Conservation (phyloP, 2,888 invertebrate genomes). For the Tenodera sinensis region DNA sequence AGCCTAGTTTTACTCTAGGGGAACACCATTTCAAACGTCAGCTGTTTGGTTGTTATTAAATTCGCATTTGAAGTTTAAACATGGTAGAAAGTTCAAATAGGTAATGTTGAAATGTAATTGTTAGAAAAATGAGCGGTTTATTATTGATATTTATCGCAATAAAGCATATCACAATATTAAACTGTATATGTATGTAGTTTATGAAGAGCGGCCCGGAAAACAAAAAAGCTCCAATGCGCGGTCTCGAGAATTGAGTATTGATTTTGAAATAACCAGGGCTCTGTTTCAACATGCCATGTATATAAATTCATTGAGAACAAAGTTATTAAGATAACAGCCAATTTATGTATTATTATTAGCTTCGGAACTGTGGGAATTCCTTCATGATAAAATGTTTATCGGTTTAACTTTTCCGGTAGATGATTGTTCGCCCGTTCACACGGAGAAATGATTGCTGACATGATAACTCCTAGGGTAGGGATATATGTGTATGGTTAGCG, state of each 20-base stretch:
- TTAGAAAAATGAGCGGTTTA: background rate
- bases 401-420: background rate
- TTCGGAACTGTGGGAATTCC: background rate
- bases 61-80: background rate
- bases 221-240: constrained; percentile 13
- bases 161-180: too few species aligned
- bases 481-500: background rate
- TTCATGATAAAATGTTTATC: background rate
- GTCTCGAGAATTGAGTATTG: constrained; percentile 21
- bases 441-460: background rate
- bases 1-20: too few species aligned
- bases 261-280: constrained; percentile 5
- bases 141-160: background rate
- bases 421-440: background rate
- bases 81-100: constrained; percentile 26
- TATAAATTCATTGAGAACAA: background rate
- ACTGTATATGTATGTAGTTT: background rate
- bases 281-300: background rate
- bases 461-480: background rate
- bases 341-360: background rate
- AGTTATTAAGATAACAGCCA: background rate
- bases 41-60: too few species aligned
- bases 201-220: background rate
- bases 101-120: constrained; percentile 12
- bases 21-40: too few species aligned